A percentile compares a stretch with the other conserved stretches of the same genome.
phyloP scores from a whole-genome alignment of 2,888 invertebrate species.

The Drosophila emarginata region DNA sequence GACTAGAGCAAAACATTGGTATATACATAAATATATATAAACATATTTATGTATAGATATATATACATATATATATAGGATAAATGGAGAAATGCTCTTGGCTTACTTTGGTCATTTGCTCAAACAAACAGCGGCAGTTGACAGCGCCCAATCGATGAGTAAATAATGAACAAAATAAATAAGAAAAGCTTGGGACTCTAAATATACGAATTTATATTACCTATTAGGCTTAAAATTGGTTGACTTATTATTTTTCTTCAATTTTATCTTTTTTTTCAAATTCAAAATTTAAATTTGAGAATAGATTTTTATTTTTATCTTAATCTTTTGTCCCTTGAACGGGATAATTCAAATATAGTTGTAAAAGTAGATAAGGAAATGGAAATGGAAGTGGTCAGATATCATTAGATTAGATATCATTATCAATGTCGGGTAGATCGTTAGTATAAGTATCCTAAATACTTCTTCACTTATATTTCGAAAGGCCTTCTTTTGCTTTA shows the following conservation, averaged over 20 bases:
- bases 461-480: constrained; percentile 7
- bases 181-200: not conserved
- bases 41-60: not conserved
- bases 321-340: too few relatives aligned
- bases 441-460: too few relatives aligned
- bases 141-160: constrained; percentile 34
- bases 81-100: not conserved
- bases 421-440: too few relatives aligned
- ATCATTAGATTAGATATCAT: too few relatives aligned
- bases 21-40: too few relatives aligned
- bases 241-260: too few relatives aligned
- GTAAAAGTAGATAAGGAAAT: too few relatives aligned
- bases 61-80: not conserved
- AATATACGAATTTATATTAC: not conserved
- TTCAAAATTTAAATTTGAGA: too few relatives aligned
- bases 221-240: not conserved
- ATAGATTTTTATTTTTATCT: too few relatives aligned
- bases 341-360: too few relatives aligned
- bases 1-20: constrained; percentile 7
- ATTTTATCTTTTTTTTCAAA: too few relatives aligned
- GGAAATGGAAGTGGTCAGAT: too few relatives aligned
- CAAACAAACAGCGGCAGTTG: constrained; percentile 28
- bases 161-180: constrained; percentile 39
- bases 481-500: constrained; percentile 13
- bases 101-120: constrained; percentile 20